Evolutionary conservation across 2,888 invertebrate genomes (phyloP), one percentile per base, ranked within the genome.

Genomic region (Cataglyphis livida): DNA sequence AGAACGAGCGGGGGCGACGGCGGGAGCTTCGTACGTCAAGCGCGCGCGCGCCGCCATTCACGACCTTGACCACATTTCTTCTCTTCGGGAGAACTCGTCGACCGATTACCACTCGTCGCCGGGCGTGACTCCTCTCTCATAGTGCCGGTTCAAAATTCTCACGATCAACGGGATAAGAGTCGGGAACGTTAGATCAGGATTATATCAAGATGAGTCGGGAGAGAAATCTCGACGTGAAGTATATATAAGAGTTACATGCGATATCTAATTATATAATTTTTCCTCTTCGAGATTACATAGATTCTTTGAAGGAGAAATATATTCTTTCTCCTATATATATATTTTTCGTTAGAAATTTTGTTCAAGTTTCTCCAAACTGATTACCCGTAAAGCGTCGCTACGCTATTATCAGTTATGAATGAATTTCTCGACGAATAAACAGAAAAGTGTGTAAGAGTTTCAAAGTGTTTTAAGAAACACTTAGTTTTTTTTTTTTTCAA

Each of bases 41-140:
- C 68, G 75, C 81, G 75, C 79, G 83, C 51, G 66, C 82, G n/a
- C 70, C 25, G 57, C 51, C 65, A 81, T 73, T 82, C 85, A 79
- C 83, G 88, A 88, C 89, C 89, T 89, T 89, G 89, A 89, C 89
- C 89, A 89, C 84, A 85, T 89, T 89, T 87, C 88, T 75, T 84
- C 68, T 83, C 74, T 83, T 89, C 75, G 54, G 76, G 82, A 76
- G 83, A 81, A 81, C 66, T 62, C 81, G 82, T 35, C 83, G 51
- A 75, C 84, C 18, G 68, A 70, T 59, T 79, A 65, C 70, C 61
- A 44, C n/a, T 79, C 59, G 76, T 70, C 82, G 51, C n/a, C 81
- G 66, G 68, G 84, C 87, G 71, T 81, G 82, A 83, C 66, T 81
- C 32, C 61, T 62, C 62, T 75, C 74, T 48, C 32, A 15, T 28